Evolutionary conservation across 2,113 vertebrate genomes (phyloP).

Genomic region (Mus pahari): DNA sequence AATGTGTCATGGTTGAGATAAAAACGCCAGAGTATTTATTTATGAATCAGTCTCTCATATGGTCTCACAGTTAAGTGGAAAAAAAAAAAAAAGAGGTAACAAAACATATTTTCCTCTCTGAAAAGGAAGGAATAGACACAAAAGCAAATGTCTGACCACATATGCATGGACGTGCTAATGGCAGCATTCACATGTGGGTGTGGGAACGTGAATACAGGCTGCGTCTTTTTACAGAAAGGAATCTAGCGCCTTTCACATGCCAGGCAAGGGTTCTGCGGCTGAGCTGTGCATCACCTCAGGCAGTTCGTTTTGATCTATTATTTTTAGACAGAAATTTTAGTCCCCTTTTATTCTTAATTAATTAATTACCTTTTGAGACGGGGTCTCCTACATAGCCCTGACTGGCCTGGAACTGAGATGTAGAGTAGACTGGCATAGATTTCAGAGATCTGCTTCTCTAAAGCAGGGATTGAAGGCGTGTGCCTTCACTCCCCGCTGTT

Average conservation of each 20-base stretch:
- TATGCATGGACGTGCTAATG: background rate
- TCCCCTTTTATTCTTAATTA: background rate
- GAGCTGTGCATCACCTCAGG: background rate
- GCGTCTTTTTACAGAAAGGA: background rate
- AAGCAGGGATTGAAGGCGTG: background rate
- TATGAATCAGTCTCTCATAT: background rate
- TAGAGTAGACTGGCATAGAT: background rate
- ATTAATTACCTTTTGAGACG: background rate
- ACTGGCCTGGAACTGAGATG: background rate
- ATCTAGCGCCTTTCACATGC: background rate
- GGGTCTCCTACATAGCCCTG: background rate
- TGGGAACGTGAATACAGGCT: background rate
- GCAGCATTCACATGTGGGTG: background rate
- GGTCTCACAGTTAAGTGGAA: background rate
- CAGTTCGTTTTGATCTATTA: background rate
- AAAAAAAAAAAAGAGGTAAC: background rate
- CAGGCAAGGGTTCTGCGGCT: background rate
- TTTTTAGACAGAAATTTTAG: slow-evolving; percentile 27
- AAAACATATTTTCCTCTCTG: slow-evolving; percentile 15
- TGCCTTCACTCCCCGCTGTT: background rate
- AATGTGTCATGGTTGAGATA: too few species aligned
- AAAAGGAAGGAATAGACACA: background rate
- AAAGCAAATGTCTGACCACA: background rate
- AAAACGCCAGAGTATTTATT: background rate
- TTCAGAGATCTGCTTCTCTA: background rate